These are phyloP conservation scores for Nomada ruficornis DNA, from an alignment of 2,888 invertebrate species.

Conservation along the genomic window DNA sequence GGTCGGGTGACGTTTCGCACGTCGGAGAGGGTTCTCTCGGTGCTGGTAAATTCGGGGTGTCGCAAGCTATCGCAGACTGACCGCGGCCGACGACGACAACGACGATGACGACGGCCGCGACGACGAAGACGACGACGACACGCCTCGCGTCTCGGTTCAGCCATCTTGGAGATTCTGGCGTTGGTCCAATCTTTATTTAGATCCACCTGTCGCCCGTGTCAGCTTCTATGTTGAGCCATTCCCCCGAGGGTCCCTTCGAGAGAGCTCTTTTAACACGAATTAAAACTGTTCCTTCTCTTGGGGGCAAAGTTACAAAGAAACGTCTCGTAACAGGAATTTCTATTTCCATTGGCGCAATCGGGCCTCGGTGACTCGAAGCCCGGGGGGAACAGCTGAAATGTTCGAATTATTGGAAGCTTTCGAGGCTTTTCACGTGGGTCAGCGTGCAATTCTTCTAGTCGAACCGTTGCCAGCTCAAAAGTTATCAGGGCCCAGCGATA, in stretches of 20 bases:
- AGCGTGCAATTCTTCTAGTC: too few species aligned
- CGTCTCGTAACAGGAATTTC: constrained; percentile 3
- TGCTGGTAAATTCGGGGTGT: constrained; percentile 64
- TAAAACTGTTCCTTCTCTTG: constrained; percentile 67
- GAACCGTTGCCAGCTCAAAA: too few species aligned
- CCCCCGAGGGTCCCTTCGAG: constrained; percentile 54
- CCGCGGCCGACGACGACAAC: constrained; percentile 45
- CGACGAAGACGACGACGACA: constrained; percentile 43
- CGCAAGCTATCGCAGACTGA: constrained; percentile 52
- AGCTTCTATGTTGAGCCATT: constrained; percentile 69
- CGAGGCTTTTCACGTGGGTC: too few species aligned
- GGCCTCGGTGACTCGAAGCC: too few species aligned
- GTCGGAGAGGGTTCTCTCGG: constrained; percentile 57
- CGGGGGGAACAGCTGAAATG: too few species aligned
- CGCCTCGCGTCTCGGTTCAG: constrained; percentile 67
- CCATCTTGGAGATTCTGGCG: constrained; percentile 82
- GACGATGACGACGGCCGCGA: too few species aligned
- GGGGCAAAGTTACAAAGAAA: constrained; percentile 26
- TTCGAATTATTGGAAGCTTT: too few species aligned
- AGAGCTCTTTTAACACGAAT: constrained; percentile 71
- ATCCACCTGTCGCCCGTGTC: constrained; percentile 84
- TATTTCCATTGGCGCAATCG: constrained; percentile 25
- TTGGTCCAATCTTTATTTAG: constrained; percentile 84
- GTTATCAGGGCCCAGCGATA: too few species aligned
- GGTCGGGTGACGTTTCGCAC: constrained; percentile 45